Evolutionary conservation across 1,140 invertebrate genomes (phyloP).

Genomic region (Samia ricini): DNA sequence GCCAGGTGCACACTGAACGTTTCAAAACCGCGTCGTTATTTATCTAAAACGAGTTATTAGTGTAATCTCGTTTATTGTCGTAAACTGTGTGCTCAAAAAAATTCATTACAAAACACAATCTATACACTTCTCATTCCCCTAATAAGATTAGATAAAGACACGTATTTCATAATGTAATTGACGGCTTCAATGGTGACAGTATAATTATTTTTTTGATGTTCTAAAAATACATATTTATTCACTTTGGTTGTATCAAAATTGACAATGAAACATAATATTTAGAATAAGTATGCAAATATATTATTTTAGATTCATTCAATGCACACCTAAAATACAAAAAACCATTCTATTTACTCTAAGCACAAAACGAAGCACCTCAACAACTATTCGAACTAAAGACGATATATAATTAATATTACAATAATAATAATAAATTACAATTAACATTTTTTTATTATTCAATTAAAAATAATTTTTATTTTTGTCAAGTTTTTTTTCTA

Average conservation of each 20-base stretch:
- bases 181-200: too few relatives aligned
- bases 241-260: background rate
- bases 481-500: slow-evolving; percentile 7
- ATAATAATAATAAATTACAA: background rate
- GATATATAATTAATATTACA: background rate
- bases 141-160: background rate
- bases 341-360: slow-evolving; percentile 14
- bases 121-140: background rate
- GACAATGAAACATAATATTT: background rate
- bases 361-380: slow-evolving; percentile 55
- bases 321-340: slow-evolving; percentile 4
- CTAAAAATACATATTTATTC: too few relatives aligned
- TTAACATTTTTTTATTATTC: slow-evolving; percentile 48
- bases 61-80: background rate
- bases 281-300: background rate
- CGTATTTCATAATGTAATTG: too few relatives aligned
- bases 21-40: background rate
- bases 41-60: too few relatives aligned
- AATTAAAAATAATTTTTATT: slow-evolving; percentile 34
- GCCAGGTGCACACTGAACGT: background rate
- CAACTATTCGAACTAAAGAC: slow-evolving; percentile 2
- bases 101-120: background rate
- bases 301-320: slow-evolving; percentile 1
- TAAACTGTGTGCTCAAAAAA: background rate
- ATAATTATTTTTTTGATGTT: too few relatives aligned